phyloP scores from a whole-genome alignment of 2,797 vertebrate species.

The Coccyzus lansbergi region DNA sequence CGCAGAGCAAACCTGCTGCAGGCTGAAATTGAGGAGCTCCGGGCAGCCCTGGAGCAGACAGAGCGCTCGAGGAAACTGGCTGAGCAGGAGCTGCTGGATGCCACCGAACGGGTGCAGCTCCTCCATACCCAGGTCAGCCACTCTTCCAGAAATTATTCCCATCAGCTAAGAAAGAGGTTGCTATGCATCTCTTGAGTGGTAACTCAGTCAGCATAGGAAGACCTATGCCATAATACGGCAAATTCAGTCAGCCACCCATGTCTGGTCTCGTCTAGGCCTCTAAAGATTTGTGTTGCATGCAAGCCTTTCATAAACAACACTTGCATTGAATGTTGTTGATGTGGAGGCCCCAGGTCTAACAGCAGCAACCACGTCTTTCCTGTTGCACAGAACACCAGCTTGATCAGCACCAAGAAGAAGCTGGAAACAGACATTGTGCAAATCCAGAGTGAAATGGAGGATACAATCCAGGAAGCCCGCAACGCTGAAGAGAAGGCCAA shows the following conservation, averaged over 20 bases:
- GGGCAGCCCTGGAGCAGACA: conserved; percentile 81
- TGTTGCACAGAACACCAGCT: conserved; percentile 80
- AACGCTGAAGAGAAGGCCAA: conserved; percentile 85
- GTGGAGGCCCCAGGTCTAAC: too few relatives aligned
- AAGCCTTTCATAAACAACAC: too few relatives aligned
- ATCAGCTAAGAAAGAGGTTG: too few relatives aligned
- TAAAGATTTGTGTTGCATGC: too few relatives aligned
- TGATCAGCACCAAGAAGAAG: conserved; percentile 76
- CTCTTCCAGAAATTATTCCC: too few relatives aligned
- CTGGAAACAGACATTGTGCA: conserved; percentile 75
- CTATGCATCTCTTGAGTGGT: too few relatives aligned
- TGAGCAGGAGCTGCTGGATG: conserved; percentile 81
- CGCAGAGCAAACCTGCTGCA: conserved; percentile 86
- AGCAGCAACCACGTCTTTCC: too few relatives aligned
- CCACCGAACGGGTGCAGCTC: conserved; percentile 78
- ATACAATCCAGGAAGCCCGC: conserved; percentile 80
- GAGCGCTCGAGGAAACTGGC: conserved; percentile 79
- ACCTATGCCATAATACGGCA: too few relatives aligned
- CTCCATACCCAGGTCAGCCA: conserved; percentile 74
- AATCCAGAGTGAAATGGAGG: conserved; percentile 82
- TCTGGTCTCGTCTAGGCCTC: too few relatives aligned
- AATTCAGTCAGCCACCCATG: too few relatives aligned
- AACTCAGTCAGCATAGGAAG: too few relatives aligned
- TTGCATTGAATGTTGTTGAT: too few relatives aligned
- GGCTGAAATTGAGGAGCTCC: conserved; percentile 88